Evolutionary conservation across 2,113 vertebrate species (phyloP).

Genomic region (Carassius gibelio): DNA sequence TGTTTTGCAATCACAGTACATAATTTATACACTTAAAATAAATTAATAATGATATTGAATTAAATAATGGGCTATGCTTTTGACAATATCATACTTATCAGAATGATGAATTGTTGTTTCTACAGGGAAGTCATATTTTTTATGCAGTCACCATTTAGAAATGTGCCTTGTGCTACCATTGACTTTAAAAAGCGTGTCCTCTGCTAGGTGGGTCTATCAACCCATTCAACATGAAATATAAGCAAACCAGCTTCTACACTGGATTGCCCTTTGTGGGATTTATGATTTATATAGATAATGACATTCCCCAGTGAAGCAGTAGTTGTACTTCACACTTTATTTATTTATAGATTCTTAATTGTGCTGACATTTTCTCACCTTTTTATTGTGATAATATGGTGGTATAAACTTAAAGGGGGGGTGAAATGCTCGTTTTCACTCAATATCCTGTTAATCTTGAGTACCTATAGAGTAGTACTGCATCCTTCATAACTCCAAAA

Average conservation of each 20-base stretch:
- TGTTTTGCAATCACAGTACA: not conserved
- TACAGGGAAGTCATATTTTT: not conserved
- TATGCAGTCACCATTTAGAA: not conserved
- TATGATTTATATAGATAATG: not conserved
- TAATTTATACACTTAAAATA: not conserved
- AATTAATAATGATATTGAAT: not conserved
- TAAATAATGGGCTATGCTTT: too few species aligned
- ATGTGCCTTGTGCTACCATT: not conserved
- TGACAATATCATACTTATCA: not conserved
- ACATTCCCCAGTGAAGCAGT: not conserved
- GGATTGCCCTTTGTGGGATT: not conserved
- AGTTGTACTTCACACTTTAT: not conserved
- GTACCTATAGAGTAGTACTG: too few species aligned
- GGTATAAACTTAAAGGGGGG: too few species aligned
- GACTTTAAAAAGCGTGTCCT: not conserved
- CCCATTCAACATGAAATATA: slow-evolving; percentile 5
- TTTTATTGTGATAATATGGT: not conserved
- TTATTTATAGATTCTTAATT: not conserved
- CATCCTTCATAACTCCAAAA: too few species aligned
- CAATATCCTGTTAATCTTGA: too few species aligned
- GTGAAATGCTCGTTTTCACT: too few species aligned
- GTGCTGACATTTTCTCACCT: not conserved
- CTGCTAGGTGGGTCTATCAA: not conserved
- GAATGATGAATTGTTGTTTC: too few species aligned
- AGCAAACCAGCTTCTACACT: not conserved